Evolutionary conservation across 2,113 vertebrate genomes (phyloP), one percentile per base, ranked within the genome.

Genomic region (Natator depressus): DNA sequence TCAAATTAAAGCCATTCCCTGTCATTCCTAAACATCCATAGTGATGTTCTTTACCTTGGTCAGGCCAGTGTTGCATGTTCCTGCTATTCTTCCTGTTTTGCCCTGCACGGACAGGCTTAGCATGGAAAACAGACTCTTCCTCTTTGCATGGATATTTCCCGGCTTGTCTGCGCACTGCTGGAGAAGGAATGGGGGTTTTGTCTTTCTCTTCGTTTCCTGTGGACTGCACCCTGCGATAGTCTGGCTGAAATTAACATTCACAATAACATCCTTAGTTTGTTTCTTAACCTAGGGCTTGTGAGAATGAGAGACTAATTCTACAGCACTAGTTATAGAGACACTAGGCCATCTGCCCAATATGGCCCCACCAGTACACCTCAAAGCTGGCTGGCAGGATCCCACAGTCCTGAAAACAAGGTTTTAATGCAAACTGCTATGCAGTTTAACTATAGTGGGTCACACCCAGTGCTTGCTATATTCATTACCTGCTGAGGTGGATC

Each of bases 191-290:
- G 5, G 91, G 62, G 49, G n/a, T 38, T 4, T 79, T 88, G 24
- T 96, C 79, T 12, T 85, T 87, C 25, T 86, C 94, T 49, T 94
- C 98, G 42, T 98, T 97, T 65, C 98, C 99, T 4, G 98, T 98
- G 19, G 98, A 98, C 96, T 97, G 98, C 54, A 98, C 98, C 82
- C 98, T 96, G 51, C 94, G 96, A 46, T 91, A 91, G 35, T 98
- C 98, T 47, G 90, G 95, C 98, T 99, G 97, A 27, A 91, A 94
- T 27, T 47, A 42, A 46, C 2, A 54, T 53, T 54, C 51, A 85
- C 22, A 57, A 53, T 50, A 49, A 46, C 20, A 13, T 24, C 5
- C 20, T 76, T 76, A 69, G 65, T 69, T n/a, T 19, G 35, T 72
- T 38, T 72, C 65, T 38, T 72, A 72, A 22, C n/a, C n/a, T 72